Evolutionary conservation across 2,888 invertebrate species (phyloP), one percentile per base, ranked within the genome.

Genomic region (Aproaerema taeniolella): DNA sequence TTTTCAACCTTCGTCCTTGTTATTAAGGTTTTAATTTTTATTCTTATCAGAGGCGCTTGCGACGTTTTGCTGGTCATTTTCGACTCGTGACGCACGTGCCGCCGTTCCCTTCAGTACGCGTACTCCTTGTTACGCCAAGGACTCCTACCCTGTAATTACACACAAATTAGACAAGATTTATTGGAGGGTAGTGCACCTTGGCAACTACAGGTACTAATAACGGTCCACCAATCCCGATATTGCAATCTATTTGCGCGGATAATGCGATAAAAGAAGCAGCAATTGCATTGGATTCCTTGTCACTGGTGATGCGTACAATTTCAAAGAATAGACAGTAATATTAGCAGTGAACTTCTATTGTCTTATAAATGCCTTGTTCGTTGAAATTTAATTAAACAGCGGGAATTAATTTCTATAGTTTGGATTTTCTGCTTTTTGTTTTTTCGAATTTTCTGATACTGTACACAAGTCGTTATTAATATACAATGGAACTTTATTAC

Each of bases 111-210:
- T 83, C 75, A 79, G 67, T 79, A 81, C 80, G 79, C 81, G 35
- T 35, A 35, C 35, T 83, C 81, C 83, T 83, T 75, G 86, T 82
- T 79, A 81, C 81, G 69, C 59, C 66, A 78, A 77, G 78, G 77
- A 75, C 81, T 78, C 81, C 72, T 74, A 75, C 74, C 43, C 82
- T 81, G 82, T 86, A 86, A 86, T 86, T 85, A 86, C 86, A 85
- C 83, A 86, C 83, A 86, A 86, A 86, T 86, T 86, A 86, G 83
- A 82, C 80, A 85, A 86, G 85, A 86, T 86, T 86, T 86, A 86
- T 85, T 64, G 85, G 76, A 81, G 86, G 86, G 85, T 78, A 78
- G 74, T 77, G 82, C 85, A 86, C 85, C 85, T 86, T 85, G 73
- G 83, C 77, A 86, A 86, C 86, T 82, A 79, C 75, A 82, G 77